phyloP scores from a whole-genome alignment of 1,140 invertebrate genomes.

The Drosophila lacteicornis region DNA sequence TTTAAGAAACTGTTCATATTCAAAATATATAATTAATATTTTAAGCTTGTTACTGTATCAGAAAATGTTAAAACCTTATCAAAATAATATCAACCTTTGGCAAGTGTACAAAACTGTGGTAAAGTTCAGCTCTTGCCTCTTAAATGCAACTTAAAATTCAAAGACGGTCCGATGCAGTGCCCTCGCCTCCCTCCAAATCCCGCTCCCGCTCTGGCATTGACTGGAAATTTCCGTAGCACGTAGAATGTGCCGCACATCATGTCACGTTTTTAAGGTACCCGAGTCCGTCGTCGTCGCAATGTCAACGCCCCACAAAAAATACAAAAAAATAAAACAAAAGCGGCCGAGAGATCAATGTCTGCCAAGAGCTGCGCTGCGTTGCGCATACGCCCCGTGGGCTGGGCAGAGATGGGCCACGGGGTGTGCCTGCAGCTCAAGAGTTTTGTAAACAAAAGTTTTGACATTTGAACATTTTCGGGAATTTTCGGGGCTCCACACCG shows the following conservation, averaged over 20 bases:
- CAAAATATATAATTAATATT: no score
- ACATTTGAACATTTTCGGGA: conserved; percentile 47
- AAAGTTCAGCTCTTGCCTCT: conserved; percentile 26
- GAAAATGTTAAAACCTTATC: no score
- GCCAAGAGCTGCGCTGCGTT: conserved; percentile 40
- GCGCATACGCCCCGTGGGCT: conserved; percentile 53
- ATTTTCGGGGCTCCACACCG: conserved; percentile 12
- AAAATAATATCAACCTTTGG: neutral
- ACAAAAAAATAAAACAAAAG: conserved; percentile 18
- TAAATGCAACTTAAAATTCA: conserved; percentile 57
- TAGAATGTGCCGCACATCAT: conserved; percentile 62
- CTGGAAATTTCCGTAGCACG: conserved; percentile 54
- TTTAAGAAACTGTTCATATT: neutral
- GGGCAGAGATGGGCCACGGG: conserved; percentile 6
- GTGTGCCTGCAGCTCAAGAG: conserved; percentile 30
- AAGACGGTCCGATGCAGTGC: conserved; percentile 38
- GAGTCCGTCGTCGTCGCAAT: conserved; percentile 46
- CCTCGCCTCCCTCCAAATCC: neutral
- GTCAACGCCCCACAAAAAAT: conserved; percentile 57
- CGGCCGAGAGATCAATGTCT: conserved; percentile 61
- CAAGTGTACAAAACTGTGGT: conserved; percentile 16
- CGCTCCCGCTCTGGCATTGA: conserved; percentile 18
- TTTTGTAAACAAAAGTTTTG: conserved; percentile 64
- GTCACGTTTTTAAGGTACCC: conserved; percentile 56
- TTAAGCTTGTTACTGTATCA: no score